phyloP scores from a whole-genome alignment of 1,140 invertebrate genomes.

The Ceratina australensis region DNA sequence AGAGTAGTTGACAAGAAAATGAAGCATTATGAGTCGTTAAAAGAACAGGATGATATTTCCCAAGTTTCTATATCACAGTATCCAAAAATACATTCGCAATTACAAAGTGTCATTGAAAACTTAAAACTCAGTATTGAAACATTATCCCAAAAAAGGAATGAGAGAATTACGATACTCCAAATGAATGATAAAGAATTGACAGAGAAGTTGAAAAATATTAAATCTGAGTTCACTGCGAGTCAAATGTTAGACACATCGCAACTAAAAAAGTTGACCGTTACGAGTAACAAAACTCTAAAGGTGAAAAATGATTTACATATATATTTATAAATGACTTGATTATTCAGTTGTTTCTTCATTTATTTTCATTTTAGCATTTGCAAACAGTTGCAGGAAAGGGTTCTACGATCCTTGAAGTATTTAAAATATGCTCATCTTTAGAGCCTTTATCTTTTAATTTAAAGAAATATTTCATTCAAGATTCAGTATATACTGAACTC shows the following conservation, averaged over 20 bases:
- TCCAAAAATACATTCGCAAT: conserved; percentile 62
- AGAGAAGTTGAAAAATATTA: conserved; percentile 60
- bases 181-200: conserved; percentile 57
- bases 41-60: conserved; percentile 69
- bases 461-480: conserved; percentile 61
- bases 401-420: conserved; percentile 55
- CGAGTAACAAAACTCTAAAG: conserved; percentile 67
- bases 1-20: conserved; percentile 66
- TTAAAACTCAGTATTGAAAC: conserved; percentile 62
- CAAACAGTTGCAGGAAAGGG: conserved; percentile 67
- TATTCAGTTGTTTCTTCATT: conserved; percentile 4
- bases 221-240: conserved; percentile 61
- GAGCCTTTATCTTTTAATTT: conserved; percentile 60
- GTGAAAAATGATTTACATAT: conserved; percentile 55
- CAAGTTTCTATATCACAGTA: conserved; percentile 60
- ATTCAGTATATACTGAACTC: conserved; percentile 30
- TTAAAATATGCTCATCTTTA: conserved; percentile 67
- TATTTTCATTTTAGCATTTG: conserved; percentile 65
- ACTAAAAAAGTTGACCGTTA: conserved; percentile 70
- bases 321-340: neutral
- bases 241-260: conserved; percentile 65
- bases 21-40: conserved; percentile 75
- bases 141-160: conserved; percentile 60
- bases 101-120: conserved; percentile 63
- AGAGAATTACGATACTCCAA: conserved; percentile 61